Base-by-base conservation (phyloP, 2,797 vertebrate genomes). In the Protosalanx chinensis region DNA sequence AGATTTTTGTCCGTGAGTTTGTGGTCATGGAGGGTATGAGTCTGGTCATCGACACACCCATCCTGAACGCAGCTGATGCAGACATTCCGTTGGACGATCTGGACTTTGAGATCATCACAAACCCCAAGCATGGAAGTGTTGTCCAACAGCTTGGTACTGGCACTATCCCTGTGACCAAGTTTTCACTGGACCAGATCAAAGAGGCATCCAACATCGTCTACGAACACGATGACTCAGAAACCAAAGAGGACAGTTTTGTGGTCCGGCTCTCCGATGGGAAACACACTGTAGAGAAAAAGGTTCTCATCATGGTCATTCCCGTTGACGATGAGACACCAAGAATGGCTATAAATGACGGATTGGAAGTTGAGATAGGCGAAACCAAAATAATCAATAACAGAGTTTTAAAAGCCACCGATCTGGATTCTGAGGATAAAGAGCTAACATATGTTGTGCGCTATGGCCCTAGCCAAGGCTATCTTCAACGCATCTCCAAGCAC, bases 11-110 rank as follows among this genome's bases (percentile, higher is more conserved):
- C 23, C 84, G 64, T 3, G 93, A 94, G 76, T 96, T 97, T 87
- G 81, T 95, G 29, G 94, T 97, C 15, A 93, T 97, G 92, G 95
- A 97, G 73, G 95, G 94, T 63, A 95, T 96, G 94, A 96, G 92
- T 84, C 82, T 95, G 60, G 93, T 96, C 33, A 94, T 95, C 72
- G 95, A 97, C 71, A 94, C 87, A 0, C 87, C 90, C 6, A 93
- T 96, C 77, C 86, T 97, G 41, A 94, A 92, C 1, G 93, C 91
- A 6, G 88, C 85, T 1, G 94, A 97, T 88, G 88, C 86, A 63
- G 95, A 96, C 57, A 76, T 95, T 58, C 95, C 94, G 15, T 86
- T 83, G 13, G 91, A 94, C 64, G 86, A 95, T 27, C 85, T 96
- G 59, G 46, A 74, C 75, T 96, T 97, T 88, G 90, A 94, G 79